A percentile compares a stretch with the other conserved stretches of the same genome.
These are phyloP conservation scores for Rutilus rutilus DNA, from an alignment of 2,113 vertebrate genomes.

Conservation along the genomic window DNA sequence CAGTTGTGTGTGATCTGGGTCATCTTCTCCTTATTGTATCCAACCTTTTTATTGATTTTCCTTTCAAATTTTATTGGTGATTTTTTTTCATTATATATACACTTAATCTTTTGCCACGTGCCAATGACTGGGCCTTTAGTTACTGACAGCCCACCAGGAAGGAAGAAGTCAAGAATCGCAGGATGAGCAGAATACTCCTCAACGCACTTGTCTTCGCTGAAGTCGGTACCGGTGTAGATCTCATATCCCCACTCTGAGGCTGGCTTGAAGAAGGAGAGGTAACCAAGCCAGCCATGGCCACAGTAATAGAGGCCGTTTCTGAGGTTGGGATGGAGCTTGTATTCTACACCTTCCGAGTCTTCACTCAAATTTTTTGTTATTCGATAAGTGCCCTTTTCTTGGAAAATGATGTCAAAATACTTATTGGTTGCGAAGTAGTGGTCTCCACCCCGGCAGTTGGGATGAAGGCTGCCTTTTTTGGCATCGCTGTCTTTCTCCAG, in stretches of 20 bases:
- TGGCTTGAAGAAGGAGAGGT: neutral
- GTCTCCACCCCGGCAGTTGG: neutral
- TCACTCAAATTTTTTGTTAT: neutral
- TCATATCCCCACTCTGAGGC: neutral
- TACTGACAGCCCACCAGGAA: constrained; percentile 28
- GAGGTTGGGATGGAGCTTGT: neutral
- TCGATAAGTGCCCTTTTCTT: neutral
- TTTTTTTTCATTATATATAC: too few species aligned
- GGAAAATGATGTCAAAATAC: neutral
- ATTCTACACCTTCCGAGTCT: neutral
- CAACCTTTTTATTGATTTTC: too few species aligned
- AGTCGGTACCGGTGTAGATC: neutral
- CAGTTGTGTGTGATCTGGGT: too few species aligned
- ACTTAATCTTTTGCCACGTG: too few species aligned
- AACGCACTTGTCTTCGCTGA: neutral
- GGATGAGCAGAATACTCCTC: neutral
- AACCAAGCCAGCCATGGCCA: neutral
- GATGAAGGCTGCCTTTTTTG: too few species aligned
- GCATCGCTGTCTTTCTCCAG: too few species aligned
- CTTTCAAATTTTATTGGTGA: too few species aligned
- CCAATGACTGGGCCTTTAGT: neutral
- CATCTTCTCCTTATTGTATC: too few species aligned
- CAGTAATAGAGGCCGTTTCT: constrained; percentile 19
- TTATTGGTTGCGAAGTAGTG: neutral
- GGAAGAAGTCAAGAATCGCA: constrained; percentile 6